A percentile compares a stretch with the other conserved stretches of the same genome.
Conservation (phyloP, 92 coral and sea anemone species). For the Parazoanthus atlanticus region DNA sequence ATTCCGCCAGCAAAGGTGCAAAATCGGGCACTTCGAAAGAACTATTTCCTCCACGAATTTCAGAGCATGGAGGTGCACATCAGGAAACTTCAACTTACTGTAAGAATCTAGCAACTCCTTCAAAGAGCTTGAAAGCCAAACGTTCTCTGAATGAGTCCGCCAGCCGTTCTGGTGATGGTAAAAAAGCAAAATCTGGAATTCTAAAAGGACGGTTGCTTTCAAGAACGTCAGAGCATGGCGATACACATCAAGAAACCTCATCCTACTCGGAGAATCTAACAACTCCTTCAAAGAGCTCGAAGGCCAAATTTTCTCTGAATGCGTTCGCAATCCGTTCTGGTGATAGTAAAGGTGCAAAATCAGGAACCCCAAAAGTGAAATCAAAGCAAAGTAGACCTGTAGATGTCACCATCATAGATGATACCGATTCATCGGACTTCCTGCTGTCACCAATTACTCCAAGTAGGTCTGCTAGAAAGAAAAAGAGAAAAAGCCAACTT, state of each 20-base stretch:
- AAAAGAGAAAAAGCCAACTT: constrained; percentile 2
- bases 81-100: not conserved
- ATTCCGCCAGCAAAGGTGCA: not conserved
- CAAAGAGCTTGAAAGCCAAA: not conserved
- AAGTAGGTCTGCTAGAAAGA: constrained; percentile 20
- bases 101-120: not conserved
- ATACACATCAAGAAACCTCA: not conserved
- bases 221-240: not conserved
- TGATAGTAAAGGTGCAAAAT: not conserved
- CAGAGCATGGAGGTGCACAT: not conserved
- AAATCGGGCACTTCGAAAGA: not conserved
- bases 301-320: not conserved
- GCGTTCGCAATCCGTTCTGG: not conserved
- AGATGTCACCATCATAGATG: not conserved
- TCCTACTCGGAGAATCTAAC: not conserved
- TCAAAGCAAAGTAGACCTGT: not conserved
- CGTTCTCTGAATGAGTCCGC: not conserved
- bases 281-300: not conserved
- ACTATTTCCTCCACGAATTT: not conserved
- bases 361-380: not conserved
- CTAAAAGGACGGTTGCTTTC: not conserved
- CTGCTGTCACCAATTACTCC: constrained; percentile 10
- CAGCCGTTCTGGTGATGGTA: not conserved
- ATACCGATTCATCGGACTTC: constrained; percentile 27
- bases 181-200: not conserved